Percentiles rank a stretch among this genome's conserved stretches.
Evolutionary conservation across 35 echinoderm and acorn worm species (phyloP).

Genomic region (Acanthaster planci): DNA sequence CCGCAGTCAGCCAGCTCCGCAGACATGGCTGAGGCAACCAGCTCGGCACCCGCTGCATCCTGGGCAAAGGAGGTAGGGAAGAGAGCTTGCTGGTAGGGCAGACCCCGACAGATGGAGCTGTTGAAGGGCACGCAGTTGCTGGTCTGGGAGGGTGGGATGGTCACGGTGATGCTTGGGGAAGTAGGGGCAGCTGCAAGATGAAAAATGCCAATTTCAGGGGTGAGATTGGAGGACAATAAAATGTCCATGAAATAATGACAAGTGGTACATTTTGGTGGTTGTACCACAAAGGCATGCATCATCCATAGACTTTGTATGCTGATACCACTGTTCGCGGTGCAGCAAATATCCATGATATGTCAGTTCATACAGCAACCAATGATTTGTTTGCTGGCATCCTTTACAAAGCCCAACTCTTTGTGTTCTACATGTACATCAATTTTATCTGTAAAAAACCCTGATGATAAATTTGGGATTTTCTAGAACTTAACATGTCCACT

Average conservation of each 20-base stretch:
- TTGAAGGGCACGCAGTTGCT: conserved; percentile 17
- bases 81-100: conserved; percentile 48
- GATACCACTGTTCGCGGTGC: no score
- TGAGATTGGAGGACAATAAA: no score
- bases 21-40: conserved; percentile 3
- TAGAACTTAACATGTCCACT: no score
- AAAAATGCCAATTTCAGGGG: not conserved
- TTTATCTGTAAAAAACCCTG: no score
- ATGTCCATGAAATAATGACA: not conserved
- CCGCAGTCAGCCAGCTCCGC: not conserved
- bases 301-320: no score
- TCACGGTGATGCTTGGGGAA: not conserved
- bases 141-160: conserved; percentile 4
- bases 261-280: not conserved
- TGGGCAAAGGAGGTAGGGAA: conserved; percentile 53
- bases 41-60: conserved; percentile 1
- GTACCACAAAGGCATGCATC: no score
- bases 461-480: no score
- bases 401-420: no score
- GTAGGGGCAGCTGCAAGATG: conserved; percentile 2
- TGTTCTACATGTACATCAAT: no score
- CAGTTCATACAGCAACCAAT: no score
- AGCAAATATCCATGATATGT: no score
- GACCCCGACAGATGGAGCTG: conserved; percentile 11
- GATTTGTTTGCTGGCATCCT: no score